Evolutionary conservation across 2,888 invertebrate species (phyloP), one percentile per base, ranked within the genome.

Genomic region (Meloe dianella): DNA sequence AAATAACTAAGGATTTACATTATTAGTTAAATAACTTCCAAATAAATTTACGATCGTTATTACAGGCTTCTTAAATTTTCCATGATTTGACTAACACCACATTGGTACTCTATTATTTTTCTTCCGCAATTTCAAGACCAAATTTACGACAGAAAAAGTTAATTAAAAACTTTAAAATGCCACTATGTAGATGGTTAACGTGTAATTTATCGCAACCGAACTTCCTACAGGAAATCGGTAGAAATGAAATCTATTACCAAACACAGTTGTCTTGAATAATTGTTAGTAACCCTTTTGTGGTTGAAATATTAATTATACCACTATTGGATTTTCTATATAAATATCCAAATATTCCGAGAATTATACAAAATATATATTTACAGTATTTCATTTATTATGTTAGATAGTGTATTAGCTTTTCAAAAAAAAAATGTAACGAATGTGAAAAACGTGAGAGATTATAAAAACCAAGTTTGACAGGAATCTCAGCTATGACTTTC

Each of bases 191-290:
- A 41, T 41, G 54, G 24, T 54, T 24, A 24, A 24, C 14, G 22
- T 24, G 12, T 5, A 24, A 54, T 54, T 54, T 54, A 54, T 54
- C 4, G 54, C 14, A 4, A 12, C 54, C 54, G 24, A 54, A 22
- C 22, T 54, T 54, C 54, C 54, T 22, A 9, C 24, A 54, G 54
- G 54, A 54, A 54, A 54, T 54, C 54, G 24, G 54, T 24, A 54
- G 60, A 59, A 66, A 63, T 58, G 51, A 56, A 66, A 66, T 66
- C 54, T 63, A 66, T 63, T 60, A 60, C 58, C 54, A 63, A 59
- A 51, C 47, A 63, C 66, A 63, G 63, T 66, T 65, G 65, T 61
- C 41, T 61, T 57, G 63, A 66, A 38, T 63, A 66, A 66, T 66
- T 30, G 60, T 63, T 32, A n/a, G 63, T 24, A 24, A 32, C 65